Percentiles rank a stretch among this genome's conserved stretches.
phyloP scores from a whole-genome alignment of 2,888 invertebrate species.

The Drosophila emarginata region DNA sequence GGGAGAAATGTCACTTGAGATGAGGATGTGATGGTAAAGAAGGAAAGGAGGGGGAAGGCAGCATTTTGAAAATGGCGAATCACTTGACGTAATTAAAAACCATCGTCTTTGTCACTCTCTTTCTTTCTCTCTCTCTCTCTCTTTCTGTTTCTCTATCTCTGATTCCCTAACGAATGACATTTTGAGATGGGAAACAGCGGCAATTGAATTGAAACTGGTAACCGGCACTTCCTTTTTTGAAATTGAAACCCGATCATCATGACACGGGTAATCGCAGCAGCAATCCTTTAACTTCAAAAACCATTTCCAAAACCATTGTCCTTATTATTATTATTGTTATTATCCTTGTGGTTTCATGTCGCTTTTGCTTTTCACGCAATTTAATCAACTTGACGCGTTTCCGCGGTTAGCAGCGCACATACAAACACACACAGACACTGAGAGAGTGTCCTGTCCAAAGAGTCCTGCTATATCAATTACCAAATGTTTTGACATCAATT shows the following conservation, averaged over 20 bases:
- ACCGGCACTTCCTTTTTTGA: conserved; percentile 63
- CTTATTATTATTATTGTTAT: conserved; percentile 12
- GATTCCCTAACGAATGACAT: conserved; percentile 61
- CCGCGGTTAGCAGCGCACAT: conserved; percentile 11
- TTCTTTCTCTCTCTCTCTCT: conserved; percentile 31
- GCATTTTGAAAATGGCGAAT: conserved; percentile 74
- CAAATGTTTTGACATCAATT: conserved; percentile 75
- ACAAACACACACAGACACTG: not conserved
- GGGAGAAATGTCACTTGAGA: conserved; percentile 60
- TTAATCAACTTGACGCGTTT: conserved; percentile 75
- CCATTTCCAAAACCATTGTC: conserved; percentile 40
- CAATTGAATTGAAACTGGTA: conserved; percentile 25
- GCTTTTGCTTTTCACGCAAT: conserved; percentile 59
- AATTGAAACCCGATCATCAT: conserved; percentile 79
- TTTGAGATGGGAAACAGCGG: conserved; percentile 66
- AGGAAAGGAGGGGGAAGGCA: conserved; percentile 47
- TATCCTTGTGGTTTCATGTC: conserved; percentile 40
- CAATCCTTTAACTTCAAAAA: conserved; percentile 47
- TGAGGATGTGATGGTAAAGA: conserved; percentile 19
- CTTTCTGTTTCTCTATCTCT: conserved; percentile 25
- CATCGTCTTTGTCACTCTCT: conserved; percentile 23
- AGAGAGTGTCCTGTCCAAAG: conserved; percentile 1
- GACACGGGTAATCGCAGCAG: conserved; percentile 73
- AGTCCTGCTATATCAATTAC: conserved; percentile 62
- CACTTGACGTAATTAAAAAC: conserved; percentile 75